Evolutionary conservation across 2,888 invertebrate species (phyloP), one percentile per base, ranked within the genome.

Genomic region (Calameuta pallipes): DNA sequence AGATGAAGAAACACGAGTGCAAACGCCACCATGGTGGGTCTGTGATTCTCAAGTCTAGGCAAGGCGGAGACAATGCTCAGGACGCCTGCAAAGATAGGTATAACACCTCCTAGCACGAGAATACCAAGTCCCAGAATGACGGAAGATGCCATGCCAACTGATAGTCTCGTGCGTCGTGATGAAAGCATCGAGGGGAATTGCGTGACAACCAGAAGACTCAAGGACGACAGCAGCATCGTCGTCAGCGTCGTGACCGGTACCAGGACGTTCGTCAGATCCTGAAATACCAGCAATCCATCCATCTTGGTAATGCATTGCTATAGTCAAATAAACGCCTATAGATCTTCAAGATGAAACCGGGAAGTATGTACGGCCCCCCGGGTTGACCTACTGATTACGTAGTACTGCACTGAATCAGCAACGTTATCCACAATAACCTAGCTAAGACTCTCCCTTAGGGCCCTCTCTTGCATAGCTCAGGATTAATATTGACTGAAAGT

Each of bases 51-150:
- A 75, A 88, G 85, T 70, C 87, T 85, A 4, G 91, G 91, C 81
- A 97, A 93, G 12, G 95, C 93, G 0, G 94, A 93, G 0, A 97
- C 96, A 88, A 97, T 92, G 6, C 94, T 93, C 80, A 96, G 91
- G 12, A 71, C 83, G 33, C 87, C 84, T 41, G 96, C 95, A 88
- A 97, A 97, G 69, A 97, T 93, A 0, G 96, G 95, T 84, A 96
- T 87, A 15, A 94, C 94, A 4, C 94, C 94, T 0, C 93, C 94
- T 86, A 95, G 92, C 37, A 93, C 88, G 75, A 95, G 91, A n/a
- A 94, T 93, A 11, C 94, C 94, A 3, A 93, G 92, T 0, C 94
- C 94, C 0, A 95, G 92, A 73, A 93, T 92, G 41, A 92, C 88
- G 4, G 94, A 94, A 77, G 95, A 94, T 79, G 94, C 89, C 71